Percentiles rank a stretch among this genome's conserved stretches.
Conservation (phyloP, 2,888 invertebrate species). For the Troides aeacus region DNA sequence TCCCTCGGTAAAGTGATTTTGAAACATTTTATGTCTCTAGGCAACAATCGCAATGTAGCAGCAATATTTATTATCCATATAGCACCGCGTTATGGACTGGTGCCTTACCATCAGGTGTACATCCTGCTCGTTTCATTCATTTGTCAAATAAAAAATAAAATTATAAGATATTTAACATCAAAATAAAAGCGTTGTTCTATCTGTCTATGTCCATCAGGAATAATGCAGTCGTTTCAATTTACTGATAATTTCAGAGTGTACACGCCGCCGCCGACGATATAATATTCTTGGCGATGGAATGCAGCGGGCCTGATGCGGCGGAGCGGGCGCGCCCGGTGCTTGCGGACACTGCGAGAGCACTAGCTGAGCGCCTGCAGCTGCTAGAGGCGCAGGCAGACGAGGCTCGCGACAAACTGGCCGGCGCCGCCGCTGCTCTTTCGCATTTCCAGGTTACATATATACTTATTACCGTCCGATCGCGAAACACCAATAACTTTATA, state of each 20-base stretch:
- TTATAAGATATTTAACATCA: no score
- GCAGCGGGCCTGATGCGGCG: slow-evolving; percentile 87
- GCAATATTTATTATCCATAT: no score
- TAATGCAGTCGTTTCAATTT: neutral
- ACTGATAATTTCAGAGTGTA: slow-evolving; percentile 63
- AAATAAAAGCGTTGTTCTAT: no score
- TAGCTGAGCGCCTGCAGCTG: slow-evolving; percentile 88
- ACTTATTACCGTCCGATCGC: neutral
- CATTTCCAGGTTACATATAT: slow-evolving; percentile 84
- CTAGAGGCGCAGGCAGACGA: slow-evolving; percentile 88
- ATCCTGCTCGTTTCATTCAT: no score
- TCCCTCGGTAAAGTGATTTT: no score
- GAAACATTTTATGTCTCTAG: no score
- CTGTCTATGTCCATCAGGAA: no score
- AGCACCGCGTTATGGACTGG: no score
- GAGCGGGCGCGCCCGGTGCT: slow-evolving; percentile 88
- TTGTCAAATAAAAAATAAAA: no score
- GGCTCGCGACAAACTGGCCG: slow-evolving; percentile 88
- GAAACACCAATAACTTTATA: no score
- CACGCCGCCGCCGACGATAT: slow-evolving; percentile 87
- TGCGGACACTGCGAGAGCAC: slow-evolving; percentile 85
- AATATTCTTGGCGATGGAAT: slow-evolving; percentile 69
- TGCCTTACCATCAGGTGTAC: no score
- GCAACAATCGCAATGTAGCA: no score
- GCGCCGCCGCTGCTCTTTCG: slow-evolving; percentile 91